Evolutionary conservation across 1,140 invertebrate genomes (phyloP).

Genomic region (Mycetomoellerius zeteki): DNA sequence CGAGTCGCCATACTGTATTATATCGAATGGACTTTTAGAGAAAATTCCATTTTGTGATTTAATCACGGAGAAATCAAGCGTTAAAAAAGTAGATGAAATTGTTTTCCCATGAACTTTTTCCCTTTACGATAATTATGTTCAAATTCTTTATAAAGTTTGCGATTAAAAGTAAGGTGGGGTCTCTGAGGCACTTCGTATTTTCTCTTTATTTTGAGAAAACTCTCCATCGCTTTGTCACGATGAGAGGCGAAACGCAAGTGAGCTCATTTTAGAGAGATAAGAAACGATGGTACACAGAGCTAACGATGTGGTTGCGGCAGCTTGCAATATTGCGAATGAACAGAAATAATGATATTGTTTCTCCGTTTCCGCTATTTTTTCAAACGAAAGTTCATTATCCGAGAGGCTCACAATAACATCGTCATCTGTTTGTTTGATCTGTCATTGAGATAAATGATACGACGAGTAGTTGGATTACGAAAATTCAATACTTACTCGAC

Average conservation of each 20-base stretch:
- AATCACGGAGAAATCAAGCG: conserved; percentile 2
- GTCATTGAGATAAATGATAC: not conserved
- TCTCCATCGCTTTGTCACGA: conserved; percentile 24
- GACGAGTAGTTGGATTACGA: not conserved
- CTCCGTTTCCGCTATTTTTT: conserved; percentile 23
- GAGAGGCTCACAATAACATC: not conserved
- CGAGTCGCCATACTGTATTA: too few relatives aligned
- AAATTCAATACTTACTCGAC: conserved; percentile 81
- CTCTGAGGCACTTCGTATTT: conserved; percentile 6
- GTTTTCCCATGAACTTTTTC: conserved; percentile 4
- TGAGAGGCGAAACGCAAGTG: not conserved
- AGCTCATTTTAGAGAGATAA: conserved; percentile 16
- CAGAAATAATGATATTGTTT: conserved; percentile 39
- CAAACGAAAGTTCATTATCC: conserved; percentile 15
- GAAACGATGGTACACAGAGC: not conserved
- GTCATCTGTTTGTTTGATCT: conserved; percentile 14
- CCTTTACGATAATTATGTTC: conserved; percentile 27
- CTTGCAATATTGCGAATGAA: conserved; percentile 40
- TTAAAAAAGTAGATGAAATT: not conserved
- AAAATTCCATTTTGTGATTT: not conserved
- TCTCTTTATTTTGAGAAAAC: conserved; percentile 20
- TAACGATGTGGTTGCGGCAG: conserved; percentile 31
- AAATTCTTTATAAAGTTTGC: conserved; percentile 23
- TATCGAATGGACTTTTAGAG: not conserved
- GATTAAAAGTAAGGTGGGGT: conserved; percentile 16